phyloP scores from a whole-genome alignment of 2,797 vertebrate species.

The Psittacula echo region DNA sequence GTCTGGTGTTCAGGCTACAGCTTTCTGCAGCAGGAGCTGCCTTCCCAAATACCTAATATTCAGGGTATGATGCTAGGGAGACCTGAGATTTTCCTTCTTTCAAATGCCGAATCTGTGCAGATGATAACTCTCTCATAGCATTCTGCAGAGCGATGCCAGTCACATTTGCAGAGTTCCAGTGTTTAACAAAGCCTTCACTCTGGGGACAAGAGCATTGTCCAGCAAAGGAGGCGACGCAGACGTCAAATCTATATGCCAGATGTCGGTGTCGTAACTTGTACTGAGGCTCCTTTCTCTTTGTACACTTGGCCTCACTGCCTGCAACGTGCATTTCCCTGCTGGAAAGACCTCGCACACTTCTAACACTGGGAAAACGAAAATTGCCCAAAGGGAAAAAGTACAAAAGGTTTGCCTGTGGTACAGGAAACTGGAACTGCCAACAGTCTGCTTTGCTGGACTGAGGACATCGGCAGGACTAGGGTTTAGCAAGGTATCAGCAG shows the following conservation, averaged over 20 bases:
- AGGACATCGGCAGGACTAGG: not conserved
- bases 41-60: not conserved
- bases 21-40: not conserved
- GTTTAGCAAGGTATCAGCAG: constrained; percentile 16
- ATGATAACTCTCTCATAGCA: not conserved
- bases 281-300: constrained; percentile 28
- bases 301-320: not conserved
- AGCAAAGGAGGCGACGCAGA: constrained; percentile 38
- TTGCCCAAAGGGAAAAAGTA: constrained; percentile 57
- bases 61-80: not conserved
- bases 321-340: constrained; percentile 55
- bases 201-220: constrained; percentile 57
- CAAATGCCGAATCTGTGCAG: not conserved
- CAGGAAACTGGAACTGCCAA: constrained; percentile 64
- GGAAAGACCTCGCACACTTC: constrained; percentile 34
- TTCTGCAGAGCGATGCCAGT: constrained; percentile 12
- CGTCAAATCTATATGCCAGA: constrained; percentile 68
- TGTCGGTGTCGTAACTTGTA: constrained; percentile 37
- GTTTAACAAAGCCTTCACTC: constrained; percentile 40
- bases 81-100: not conserved
- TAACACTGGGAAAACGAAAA: constrained; percentile 52
- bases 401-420: constrained; percentile 63
- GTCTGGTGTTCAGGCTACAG: not conserved
- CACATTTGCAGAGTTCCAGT: constrained; percentile 26
- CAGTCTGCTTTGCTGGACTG: constrained; percentile 35